A percentile compares a stretch with the other conserved stretches of the same genome.
Evolutionary conservation across 2,888 invertebrate species (phyloP).

Genomic region (Spilarctia lutea): DNA sequence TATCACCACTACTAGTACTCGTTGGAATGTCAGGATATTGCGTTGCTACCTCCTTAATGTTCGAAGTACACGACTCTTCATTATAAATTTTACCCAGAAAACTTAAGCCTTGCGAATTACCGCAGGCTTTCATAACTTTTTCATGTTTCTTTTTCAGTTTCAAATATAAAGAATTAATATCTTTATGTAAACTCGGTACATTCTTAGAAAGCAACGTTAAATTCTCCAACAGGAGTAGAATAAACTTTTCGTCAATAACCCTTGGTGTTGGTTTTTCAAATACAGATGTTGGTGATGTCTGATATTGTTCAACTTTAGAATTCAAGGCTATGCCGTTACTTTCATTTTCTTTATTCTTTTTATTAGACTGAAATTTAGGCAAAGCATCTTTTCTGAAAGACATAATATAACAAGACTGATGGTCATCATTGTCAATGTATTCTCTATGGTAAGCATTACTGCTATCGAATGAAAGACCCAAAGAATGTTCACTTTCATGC

Average conservation of each 20-base stretch:
- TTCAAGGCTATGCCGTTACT: conserved; percentile 36
- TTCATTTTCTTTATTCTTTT: conserved; percentile 50
- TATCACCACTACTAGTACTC: background rate
- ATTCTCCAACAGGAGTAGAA: conserved; percentile 73
- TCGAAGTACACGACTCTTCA: conserved; percentile 48
- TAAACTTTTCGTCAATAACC: conserved; percentile 73
- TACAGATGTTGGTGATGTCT: conserved; percentile 25
- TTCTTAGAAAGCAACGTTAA: conserved; percentile 68
- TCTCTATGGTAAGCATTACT: conserved; percentile 48
- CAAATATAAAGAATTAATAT: conserved; percentile 66
- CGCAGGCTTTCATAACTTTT: conserved; percentile 54
- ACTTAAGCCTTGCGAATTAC: conserved; percentile 62
- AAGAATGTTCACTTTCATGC: conserved; percentile 57
- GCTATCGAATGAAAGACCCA: conserved; percentile 55
- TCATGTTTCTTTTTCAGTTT: conserved; percentile 70
- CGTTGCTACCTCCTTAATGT: conserved; percentile 53
- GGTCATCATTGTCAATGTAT: conserved; percentile 52
- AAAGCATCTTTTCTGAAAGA: conserved; percentile 60
- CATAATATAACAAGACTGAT: conserved; percentile 66
- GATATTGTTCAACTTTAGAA: conserved; percentile 18
- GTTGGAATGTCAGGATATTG: conserved; percentile 37
- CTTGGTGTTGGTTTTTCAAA: conserved; percentile 62
- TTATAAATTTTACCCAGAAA: conserved; percentile 72
- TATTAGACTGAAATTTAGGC: conserved; percentile 49
- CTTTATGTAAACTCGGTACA: conserved; percentile 66